Percentiles rank a stretch among this genome's conserved stretches.
phyloP scores from a whole-genome alignment of 2,797 vertebrate species.

The Nannoperca australis region DNA sequence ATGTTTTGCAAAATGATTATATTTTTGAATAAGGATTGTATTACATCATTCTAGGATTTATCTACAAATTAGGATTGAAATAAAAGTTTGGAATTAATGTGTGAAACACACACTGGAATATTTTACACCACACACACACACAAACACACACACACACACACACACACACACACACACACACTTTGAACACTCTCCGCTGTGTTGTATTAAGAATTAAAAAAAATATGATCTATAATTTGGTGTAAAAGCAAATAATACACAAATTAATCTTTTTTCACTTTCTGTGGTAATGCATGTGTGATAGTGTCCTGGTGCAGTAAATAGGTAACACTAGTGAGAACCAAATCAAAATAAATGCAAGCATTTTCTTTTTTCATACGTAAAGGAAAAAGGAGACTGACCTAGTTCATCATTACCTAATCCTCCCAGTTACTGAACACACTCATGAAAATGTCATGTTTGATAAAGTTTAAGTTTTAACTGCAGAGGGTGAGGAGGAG shows the following conservation, averaged over 20 bases:
- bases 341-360: constrained; percentile 26
- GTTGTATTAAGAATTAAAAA: constrained; percentile 25
- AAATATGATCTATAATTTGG: constrained; percentile 14
- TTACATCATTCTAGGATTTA: constrained; percentile 8
- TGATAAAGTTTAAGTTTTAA: constrained; percentile 52
- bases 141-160: constrained; percentile 25
- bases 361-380: constrained; percentile 21
- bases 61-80: constrained; percentile 22
- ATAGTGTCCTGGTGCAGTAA: constrained; percentile 10
- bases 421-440: constrained; percentile 31
- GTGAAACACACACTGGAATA: constrained; percentile 26
- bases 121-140: constrained; percentile 4
- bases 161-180: constrained; percentile 3
- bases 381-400: constrained; percentile 14
- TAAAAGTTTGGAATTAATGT: background rate
- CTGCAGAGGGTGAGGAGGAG: background rate
- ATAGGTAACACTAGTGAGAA: constrained; percentile 9
- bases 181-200: background rate
- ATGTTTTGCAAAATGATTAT: constrained; percentile 6
- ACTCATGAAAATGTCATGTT: constrained; percentile 47
- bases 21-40: constrained; percentile 22
- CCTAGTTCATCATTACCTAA: constrained; percentile 39
- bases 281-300: constrained; percentile 17
- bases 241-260: constrained; percentile 16
- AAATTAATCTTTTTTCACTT: constrained; percentile 21